Evolutionary conservation across 2,888 invertebrate species (phyloP).

Genomic region (Ischnus inquisitorius): DNA sequence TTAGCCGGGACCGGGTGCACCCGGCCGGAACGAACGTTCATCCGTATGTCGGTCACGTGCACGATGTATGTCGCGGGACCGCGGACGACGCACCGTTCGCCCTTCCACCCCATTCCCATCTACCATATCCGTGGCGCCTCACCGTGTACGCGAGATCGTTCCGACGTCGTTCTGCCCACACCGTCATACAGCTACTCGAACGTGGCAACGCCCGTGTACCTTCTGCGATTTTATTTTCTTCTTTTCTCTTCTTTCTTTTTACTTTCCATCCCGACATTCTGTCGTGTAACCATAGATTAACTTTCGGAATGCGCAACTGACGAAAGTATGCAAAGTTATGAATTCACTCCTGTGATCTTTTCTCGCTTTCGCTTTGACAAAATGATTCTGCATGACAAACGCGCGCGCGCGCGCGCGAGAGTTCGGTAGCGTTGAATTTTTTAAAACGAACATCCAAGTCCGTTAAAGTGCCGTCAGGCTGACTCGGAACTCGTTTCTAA

Average conservation of each 20-base stretch:
- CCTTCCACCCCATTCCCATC: constrained; percentile 45
- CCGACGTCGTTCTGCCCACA: constrained; percentile 16
- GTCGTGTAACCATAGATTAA: background rate
- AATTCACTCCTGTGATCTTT: constrained; percentile 3
- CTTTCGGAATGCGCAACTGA: background rate
- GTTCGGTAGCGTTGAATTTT: background rate
- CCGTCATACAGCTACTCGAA: constrained; percentile 18
- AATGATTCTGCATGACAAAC: background rate
- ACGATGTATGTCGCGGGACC: constrained; percentile 69
- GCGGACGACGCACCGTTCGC: constrained; percentile 65
- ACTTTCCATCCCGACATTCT: background rate
- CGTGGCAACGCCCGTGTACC: constrained; percentile 18
- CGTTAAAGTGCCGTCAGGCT: constrained; percentile 30
- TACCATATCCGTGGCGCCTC: constrained; percentile 22
- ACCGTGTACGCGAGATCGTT: constrained; percentile 24
- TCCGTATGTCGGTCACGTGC: constrained; percentile 69
- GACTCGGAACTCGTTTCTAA: constrained; percentile 9
- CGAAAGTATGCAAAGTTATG: background rate
- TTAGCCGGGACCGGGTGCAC: constrained; percentile 63
- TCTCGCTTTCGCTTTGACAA: background rate
- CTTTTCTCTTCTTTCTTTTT: background rate
- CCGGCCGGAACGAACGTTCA: constrained; percentile 67
- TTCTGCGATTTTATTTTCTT: constrained; percentile 1
- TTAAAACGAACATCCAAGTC: constrained; percentile 37
- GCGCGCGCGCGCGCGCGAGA: background rate